Conservation (phyloP, 2,797 vertebrate species). For the Apodemus agrarius region DNA sequence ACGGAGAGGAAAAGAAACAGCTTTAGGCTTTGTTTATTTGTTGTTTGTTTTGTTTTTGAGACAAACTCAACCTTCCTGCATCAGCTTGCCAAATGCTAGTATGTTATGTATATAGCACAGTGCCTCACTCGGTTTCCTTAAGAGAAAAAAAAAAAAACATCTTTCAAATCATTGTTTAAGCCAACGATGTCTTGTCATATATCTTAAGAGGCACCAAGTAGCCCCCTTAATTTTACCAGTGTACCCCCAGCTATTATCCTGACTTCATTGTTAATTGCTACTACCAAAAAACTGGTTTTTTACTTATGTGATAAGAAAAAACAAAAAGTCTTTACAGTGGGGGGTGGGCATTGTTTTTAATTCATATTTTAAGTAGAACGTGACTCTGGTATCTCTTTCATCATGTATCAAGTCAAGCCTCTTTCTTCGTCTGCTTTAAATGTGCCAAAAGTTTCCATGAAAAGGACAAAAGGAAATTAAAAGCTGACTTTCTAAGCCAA, state of each 20-base stretch:
- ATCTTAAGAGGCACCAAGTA: not conserved
- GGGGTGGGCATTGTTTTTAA: not conserved
- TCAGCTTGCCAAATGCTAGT: not conserved
- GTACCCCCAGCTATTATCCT: not conserved
- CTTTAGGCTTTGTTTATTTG: not conserved
- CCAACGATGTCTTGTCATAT: slow-evolving; percentile 4
- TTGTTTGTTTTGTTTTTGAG: not conserved
- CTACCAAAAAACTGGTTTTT: slow-evolving; percentile 26
- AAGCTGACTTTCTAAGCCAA: slow-evolving; percentile 61
- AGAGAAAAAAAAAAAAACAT: not conserved
- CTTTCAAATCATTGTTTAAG: slow-evolving; percentile 54
- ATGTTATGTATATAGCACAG: not conserved
- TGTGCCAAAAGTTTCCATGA: slow-evolving; percentile 61
- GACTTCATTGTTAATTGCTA: slow-evolving; percentile 5
- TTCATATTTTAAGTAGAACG: not conserved
- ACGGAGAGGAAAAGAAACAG: not conserved
- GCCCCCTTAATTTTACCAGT: not conserved
- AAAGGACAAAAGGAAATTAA: not conserved
- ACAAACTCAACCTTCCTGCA: not conserved
- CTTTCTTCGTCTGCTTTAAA: slow-evolving; percentile 57
- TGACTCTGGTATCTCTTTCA: slow-evolving; percentile 45
- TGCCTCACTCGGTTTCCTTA: not conserved
- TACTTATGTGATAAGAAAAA: not conserved
- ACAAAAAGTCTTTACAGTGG: not conserved
- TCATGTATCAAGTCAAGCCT: not conserved